A percentile compares a stretch with the other conserved stretches of the same genome.
Evolutionary conservation across 1,140 invertebrate genomes (phyloP).

Genomic region (Orchesella cincta): DNA sequence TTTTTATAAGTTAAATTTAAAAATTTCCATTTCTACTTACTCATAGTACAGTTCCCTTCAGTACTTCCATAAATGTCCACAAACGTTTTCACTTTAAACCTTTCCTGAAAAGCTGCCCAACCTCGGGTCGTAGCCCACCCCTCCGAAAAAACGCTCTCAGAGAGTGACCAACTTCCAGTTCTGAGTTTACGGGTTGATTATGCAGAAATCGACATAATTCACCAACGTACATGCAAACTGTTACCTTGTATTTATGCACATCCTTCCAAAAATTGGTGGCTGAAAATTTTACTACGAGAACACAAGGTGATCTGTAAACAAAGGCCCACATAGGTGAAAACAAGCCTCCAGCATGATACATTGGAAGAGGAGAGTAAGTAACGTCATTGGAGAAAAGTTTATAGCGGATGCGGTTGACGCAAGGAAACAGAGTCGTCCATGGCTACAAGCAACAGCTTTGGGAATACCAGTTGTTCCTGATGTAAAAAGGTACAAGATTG

Average conservation of each 20-base stretch:
- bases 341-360: conserved; percentile 81
- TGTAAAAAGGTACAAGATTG: too few species aligned
- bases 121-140: conserved; percentile 89
- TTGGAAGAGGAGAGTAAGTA: conserved; percentile 83
- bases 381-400: too few species aligned
- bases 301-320: conserved; percentile 61
- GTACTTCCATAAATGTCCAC: conserved; percentile 96
- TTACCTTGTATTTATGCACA: conserved; percentile 65
- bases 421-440: too few species aligned
- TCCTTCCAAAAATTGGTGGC: conserved; percentile 69
- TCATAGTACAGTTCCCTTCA: conserved; percentile 92
- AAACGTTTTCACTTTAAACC: conserved; percentile 82
- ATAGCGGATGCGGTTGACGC: too few species aligned
- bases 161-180: conserved; percentile 76
- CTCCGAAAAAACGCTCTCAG: conserved; percentile 91
- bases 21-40: too few species aligned
- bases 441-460: too few species aligned
- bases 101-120: conserved; percentile 92
- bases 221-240: conserved; percentile 53
- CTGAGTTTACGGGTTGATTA: conserved; percentile 72
- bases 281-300: conserved; percentile 66
- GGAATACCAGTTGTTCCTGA: too few species aligned
- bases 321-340: conserved; percentile 61
- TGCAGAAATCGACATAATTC: conserved; percentile 63
- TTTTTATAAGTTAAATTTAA: too few species aligned